A percentile compares a stretch with the other conserved stretches of the same genome.
Conservation (phyloP, 2,797 vertebrate genomes). For the Apogon talboti region DNA sequence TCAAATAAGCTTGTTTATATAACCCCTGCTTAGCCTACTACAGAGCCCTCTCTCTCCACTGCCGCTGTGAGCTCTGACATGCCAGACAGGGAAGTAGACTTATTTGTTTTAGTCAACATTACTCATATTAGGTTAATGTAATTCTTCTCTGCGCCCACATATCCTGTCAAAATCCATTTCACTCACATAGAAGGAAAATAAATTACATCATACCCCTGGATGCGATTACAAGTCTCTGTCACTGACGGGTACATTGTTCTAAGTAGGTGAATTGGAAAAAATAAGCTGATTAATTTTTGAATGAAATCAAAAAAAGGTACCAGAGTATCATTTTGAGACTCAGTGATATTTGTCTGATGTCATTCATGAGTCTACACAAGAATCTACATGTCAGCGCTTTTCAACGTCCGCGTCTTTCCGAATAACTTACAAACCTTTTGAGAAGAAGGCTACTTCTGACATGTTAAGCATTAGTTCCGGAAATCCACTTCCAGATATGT, state of each 20-base stretch:
- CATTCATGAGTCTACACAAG: not conserved
- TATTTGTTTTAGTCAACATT: constrained; percentile 59
- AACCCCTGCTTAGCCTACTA: constrained; percentile 77
- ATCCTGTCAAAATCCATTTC: constrained; percentile 54
- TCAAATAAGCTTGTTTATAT: constrained; percentile 84
- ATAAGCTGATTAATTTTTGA: not conserved
- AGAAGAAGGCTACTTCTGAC: too few relatives aligned
- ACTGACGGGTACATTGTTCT: constrained; percentile 5
- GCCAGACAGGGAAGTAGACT: constrained; percentile 55
- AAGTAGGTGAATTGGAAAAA: not conserved
- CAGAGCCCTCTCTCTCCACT: constrained; percentile 29
- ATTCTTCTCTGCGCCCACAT: constrained; percentile 39
- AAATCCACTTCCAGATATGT: too few relatives aligned
- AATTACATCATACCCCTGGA: constrained; percentile 41
- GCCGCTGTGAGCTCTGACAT: constrained; percentile 55
- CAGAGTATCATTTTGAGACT: not conserved
- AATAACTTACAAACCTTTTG: too few relatives aligned
- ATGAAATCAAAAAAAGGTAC: constrained; percentile 3
- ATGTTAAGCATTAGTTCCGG: too few relatives aligned
- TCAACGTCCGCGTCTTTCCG: not conserved
- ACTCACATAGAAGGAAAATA: constrained; percentile 15
- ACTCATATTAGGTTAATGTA: constrained; percentile 58
- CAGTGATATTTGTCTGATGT: not conserved
- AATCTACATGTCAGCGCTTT: not conserved
- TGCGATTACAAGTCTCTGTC: constrained; percentile 34